Base-by-base conservation (phyloP, 2,888 invertebrate species). In the Cryptosula pallasiana region DNA sequence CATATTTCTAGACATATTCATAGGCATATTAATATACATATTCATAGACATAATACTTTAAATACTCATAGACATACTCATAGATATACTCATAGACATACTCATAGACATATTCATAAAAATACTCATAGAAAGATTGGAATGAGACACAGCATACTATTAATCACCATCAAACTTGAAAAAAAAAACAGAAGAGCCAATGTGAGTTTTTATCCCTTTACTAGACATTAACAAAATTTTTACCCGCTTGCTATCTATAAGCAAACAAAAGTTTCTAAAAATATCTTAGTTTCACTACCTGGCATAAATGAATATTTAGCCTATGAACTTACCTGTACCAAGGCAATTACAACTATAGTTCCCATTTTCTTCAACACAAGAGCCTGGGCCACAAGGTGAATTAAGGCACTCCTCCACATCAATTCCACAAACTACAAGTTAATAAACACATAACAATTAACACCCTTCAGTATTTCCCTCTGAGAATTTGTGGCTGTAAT, bases 391-490 rank as follows among this genome's bases (percentile, higher is more conserved):
- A 45, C 45, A 45, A 45, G 45, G 45, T 20, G 45, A 45, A 45
- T 45, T 20, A 13, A 2, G 87, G 78, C 90, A 90, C 2, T 90
- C 87, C 77, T 88, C 83, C 25, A 88, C 81, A 57, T 84, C 77
- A 29, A 79, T 79, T 72, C 88, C 87, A 77, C 89, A 89, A 71
- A 34, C 63, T 63, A 27, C 5, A 57, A 57, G 5, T 5, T n/a
- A n/a, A n/a, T n/a, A n/a, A n/a, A n/a, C n/a, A n/a, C n/a, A n/a
- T n/a, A n/a, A n/a, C n/a, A n/a, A n/a, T n/a, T n/a, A n/a, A n/a
- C n/a, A n/a, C n/a, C n/a, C n/a, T n/a, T n/a, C n/a, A n/a, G n/a
- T n/a, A n/a, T n/a, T n/a, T n/a, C n/a, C n/a, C n/a, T n/a, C n/a
- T n/a, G n/a, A n/a, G n/a, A n/a, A n/a, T n/a, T n/a, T n/a, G n/a